Base-by-base conservation (phyloP, 2,113 vertebrate species). In the Seriola rivoliana region DNA sequence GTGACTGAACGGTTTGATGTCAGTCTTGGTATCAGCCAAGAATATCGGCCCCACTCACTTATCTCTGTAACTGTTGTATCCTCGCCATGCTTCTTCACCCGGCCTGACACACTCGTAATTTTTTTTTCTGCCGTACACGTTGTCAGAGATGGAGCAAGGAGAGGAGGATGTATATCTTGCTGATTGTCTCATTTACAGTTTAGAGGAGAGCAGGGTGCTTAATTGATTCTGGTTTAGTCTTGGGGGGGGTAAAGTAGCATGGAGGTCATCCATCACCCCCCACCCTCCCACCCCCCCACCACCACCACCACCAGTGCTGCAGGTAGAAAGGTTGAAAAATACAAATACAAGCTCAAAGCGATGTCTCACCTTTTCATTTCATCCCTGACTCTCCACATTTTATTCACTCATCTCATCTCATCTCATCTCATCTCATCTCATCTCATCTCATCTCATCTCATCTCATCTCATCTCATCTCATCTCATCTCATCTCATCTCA, bases 151-250 rank as follows among this genome's bases (percentile, higher is more conserved):
- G 17, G 40, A 23, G 8, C 10, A 5, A 55, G 50, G 59, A 14
- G 72, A 34, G 72, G 52, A 67, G 82, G 78, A 88, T 81, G 67
- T 71, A 82, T 75, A 32, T 80, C 80, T 75, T 34, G 52, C 88
- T 44, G 81, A 89, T 87, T 75, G 78, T 85, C 82, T 87, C 64
- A 65, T 87, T 91, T 81, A 59, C 80, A 81, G 72, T n/a, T 85
- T 80, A 42, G 62, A 32, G 58, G 40, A 71, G 38, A 60, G 55
- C 14, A 1, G 10, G 0, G 23, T 16, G 19, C 40, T 80, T 84
- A 84, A 93, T 84, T 89, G 86, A 90, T 86, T 86, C 32, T 48
- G 67, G 75, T 81, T 65, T 21, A 82, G 83, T 48, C 29, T 54
- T 9, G 0, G n/a, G 50, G 50, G n/a, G 48, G 60, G 21, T 57